Conservation (phyloP, 2,888 invertebrate genomes). For the Cosmia pyralina region DNA sequence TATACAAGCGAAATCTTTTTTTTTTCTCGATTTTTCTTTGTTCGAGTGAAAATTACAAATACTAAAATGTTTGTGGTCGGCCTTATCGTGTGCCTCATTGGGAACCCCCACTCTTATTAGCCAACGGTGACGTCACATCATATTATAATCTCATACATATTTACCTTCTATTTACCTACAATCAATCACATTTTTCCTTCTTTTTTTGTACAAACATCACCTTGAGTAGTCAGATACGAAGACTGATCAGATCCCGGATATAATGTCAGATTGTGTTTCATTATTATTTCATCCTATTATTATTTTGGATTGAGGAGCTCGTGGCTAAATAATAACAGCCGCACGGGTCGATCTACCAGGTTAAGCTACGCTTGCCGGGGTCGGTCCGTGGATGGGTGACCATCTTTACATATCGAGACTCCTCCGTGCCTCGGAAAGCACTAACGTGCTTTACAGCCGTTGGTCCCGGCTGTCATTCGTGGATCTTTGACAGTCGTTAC, state of each 20-base stretch:
- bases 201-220: neutral
- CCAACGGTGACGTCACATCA: conserved; percentile 3
- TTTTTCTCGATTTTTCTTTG: neutral
- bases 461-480: too few relatives aligned
- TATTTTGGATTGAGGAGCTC: too few relatives aligned
- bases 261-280: neutral
- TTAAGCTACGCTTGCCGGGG: too few relatives aligned
- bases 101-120: neutral
- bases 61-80: neutral
- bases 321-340: too few relatives aligned
- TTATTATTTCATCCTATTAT: neutral
- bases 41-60: neutral
- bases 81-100: neutral
- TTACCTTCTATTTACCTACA: neutral
- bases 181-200: conserved; percentile 4
- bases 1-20: neutral
- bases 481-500: too few relatives aligned
- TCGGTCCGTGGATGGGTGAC: too few relatives aligned
- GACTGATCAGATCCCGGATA: neutral
- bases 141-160: too few relatives aligned
- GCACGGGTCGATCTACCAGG: too few relatives aligned
- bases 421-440: too few relatives aligned
- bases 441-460: too few relatives aligned
- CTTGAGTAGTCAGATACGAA: neutral
- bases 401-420: too few relatives aligned